phyloP scores from a whole-genome alignment of 1,140 invertebrate species.

The silkworm (Bombyx mori) region ASM3026992v2 NC_085131.1:9521001-9521500 shows the following conservation, averaged over 20 bases:
- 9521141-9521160: not conserved
- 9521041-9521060: constrained; percentile 21
- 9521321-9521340: not conserved
- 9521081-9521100: too few species aligned
- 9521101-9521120: too few species aligned
- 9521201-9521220: constrained; percentile 29
- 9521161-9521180: too few species aligned
- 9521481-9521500: too few species aligned
- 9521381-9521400: not conserved
- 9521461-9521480: too few species aligned
- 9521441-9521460: not conserved
- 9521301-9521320: not conserved
- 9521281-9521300: constrained; percentile 85
- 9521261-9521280: constrained; percentile 89
- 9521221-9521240: constrained; percentile 33
- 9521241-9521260: constrained; percentile 67
- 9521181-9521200: not conserved
- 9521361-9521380: too few species aligned
- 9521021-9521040: constrained; percentile 5
- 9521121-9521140: not conserved
- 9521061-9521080: not conserved
- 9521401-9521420: not conserved
- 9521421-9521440: not conserved
- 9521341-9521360: too few species aligned
- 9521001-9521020: too few species aligned